Percentiles rank a stretch among this genome's conserved stretches.
Conservation (phyloP, 2,888 invertebrate genomes). For the Margaritifera margaritifera region DNA sequence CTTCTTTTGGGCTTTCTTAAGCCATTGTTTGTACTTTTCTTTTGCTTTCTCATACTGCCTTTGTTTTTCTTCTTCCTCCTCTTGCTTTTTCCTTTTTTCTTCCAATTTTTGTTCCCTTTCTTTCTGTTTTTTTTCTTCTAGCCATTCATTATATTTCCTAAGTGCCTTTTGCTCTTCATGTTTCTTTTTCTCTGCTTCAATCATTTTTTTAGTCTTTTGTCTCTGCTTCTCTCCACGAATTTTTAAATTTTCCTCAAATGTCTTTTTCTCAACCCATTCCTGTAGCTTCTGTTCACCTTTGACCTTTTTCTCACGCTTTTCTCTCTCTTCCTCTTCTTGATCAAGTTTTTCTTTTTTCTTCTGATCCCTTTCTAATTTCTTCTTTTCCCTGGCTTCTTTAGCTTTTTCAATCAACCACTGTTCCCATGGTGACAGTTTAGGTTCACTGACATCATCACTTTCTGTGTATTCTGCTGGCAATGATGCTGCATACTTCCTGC, state of each 20-base stretch:
- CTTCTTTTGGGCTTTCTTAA: constrained; percentile 48
- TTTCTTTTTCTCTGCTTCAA: constrained; percentile 51
- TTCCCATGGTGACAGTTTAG: constrained; percentile 64
- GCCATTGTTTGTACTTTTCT: constrained; percentile 59
- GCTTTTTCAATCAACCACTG: constrained; percentile 66
- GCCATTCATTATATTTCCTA: constrained; percentile 55
- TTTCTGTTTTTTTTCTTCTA: constrained; percentile 54
- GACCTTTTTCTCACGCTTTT: constrained; percentile 43
- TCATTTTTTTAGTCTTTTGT: constrained; percentile 43
- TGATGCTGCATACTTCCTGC: constrained; percentile 38
- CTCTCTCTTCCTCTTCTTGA: constrained; percentile 44
- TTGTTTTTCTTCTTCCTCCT: constrained; percentile 48
- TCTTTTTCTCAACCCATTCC: constrained; percentile 61
- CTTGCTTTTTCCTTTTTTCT: constrained; percentile 50
- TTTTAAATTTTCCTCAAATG: constrained; percentile 39
- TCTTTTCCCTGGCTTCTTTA: constrained; percentile 48
- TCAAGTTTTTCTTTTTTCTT: constrained; percentile 46
- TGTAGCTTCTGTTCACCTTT: constrained; percentile 48
- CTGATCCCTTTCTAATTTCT: constrained; percentile 39
- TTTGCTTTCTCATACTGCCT: constrained; percentile 51
- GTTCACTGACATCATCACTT: constrained; percentile 26
- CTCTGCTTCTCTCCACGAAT: constrained; percentile 44
- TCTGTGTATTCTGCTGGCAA: constrained; percentile 41
- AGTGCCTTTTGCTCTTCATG: constrained; percentile 47
- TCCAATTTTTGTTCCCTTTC: constrained; percentile 48